Percentiles rank a stretch among this genome's conserved stretches.
phyloP scores from a whole-genome alignment of 2,797 vertebrate genomes.

The Danionella dracula region DNA sequence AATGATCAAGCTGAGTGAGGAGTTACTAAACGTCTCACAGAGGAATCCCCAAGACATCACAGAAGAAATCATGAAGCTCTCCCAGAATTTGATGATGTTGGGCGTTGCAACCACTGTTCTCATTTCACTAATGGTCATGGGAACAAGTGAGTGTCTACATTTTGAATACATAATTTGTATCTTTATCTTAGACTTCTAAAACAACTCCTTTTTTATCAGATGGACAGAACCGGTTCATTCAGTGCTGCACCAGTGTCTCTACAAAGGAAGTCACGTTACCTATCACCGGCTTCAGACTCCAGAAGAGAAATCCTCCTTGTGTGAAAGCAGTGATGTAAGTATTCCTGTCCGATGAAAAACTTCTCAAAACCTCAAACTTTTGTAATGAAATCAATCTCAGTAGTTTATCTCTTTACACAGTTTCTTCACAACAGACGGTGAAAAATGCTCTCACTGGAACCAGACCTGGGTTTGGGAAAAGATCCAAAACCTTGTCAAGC shows the following conservation, averaged over 20 bases:
- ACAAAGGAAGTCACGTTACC: conserved; percentile 28
- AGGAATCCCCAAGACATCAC: not conserved
- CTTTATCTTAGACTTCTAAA: not conserved
- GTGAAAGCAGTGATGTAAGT: conserved; percentile 63
- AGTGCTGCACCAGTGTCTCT: conserved; percentile 57
- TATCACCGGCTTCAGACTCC: conserved; percentile 63
- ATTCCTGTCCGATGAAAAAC: not conserved
- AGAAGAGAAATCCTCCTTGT: conserved; percentile 56
- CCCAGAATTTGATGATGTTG: conserved; percentile 39
- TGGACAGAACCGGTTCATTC: conserved; percentile 15
- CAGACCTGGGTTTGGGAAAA: conserved; percentile 58
- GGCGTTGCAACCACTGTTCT: conserved; percentile 43
- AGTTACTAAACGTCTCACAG: conserved; percentile 5
- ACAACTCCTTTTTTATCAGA: conserved; percentile 3
- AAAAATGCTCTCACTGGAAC: conserved; percentile 61
- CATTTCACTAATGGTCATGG: conserved; percentile 16
- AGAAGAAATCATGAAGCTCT: conserved; percentile 46
- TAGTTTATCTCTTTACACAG: conserved; percentile 33
- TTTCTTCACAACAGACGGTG: conserved; percentile 58
- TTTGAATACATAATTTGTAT: not conserved
- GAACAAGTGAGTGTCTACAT: conserved; percentile 50
- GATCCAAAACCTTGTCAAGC: conserved; percentile 38
- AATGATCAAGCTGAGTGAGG: conserved; percentile 1
- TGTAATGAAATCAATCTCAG: too few species aligned
- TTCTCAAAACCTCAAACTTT: not conserved